A percentile compares a stretch with the other conserved stretches of the same genome.
Conservation (phyloP, 2,113 vertebrate genomes). For the Engraulis encrasicolus region DNA sequence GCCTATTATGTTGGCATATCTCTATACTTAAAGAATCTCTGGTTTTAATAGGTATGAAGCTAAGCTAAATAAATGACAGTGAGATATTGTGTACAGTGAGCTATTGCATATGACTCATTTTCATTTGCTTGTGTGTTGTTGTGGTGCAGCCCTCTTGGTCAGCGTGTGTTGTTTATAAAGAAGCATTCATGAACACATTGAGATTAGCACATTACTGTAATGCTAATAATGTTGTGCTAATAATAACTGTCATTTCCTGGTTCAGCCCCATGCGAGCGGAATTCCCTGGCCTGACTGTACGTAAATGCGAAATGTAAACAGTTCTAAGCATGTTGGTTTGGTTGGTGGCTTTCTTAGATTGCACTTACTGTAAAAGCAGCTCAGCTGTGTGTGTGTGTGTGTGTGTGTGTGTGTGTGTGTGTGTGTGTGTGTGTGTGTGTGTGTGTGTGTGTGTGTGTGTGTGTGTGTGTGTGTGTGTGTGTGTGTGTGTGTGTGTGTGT, state of each 20-base stretch:
- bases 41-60: no score
- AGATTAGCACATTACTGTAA: background rate
- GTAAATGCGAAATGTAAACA: background rate
- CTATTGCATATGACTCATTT: no score
- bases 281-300: background rate
- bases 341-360: background rate
- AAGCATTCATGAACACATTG: no score
- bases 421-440: background rate
- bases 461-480: background rate
- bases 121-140: no score
- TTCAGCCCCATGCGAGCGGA: background rate
- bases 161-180: no score
- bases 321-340: background rate
- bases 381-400: background rate
- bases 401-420: background rate
- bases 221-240: background rate
- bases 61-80: no score
- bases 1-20: no score
- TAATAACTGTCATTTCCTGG: no score
- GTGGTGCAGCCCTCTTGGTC: no score
- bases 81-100: no score
- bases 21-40: no score
- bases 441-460: background rate
- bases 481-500: background rate
- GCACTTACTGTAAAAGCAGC: slow-evolving; percentile 10